phyloP scores from a whole-genome alignment of 2,888 invertebrate genomes.

The Hirtodrosophila histrioides region DNA sequence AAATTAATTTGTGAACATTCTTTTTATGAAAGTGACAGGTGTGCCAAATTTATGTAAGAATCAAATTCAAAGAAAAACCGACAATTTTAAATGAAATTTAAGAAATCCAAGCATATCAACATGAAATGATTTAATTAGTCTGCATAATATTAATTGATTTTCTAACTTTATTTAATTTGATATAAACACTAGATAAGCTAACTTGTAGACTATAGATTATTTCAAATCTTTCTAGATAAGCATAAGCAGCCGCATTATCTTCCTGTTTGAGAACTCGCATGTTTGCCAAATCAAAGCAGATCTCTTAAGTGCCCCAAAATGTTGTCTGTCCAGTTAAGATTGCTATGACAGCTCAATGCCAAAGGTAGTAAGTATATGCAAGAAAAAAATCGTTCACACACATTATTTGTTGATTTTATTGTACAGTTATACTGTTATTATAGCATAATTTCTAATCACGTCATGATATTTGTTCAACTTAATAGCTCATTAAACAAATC shows the following conservation, averaged over 20 bases:
- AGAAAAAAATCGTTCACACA: constrained; percentile 18
- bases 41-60: too few species aligned
- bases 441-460: constrained; percentile 29
- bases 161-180: too few species aligned
- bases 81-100: too few species aligned
- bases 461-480: constrained; percentile 30
- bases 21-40: background rate
- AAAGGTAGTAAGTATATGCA: background rate
- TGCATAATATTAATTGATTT: too few species aligned
- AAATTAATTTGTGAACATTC: background rate
- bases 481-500: constrained; percentile 43
- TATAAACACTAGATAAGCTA: too few species aligned
- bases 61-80: too few species aligned
- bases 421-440: constrained; percentile 21
- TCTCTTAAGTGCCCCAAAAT: constrained; percentile 16
- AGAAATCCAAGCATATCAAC: too few species aligned
- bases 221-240: too few species aligned
- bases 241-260: background rate
- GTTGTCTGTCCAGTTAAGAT: constrained; percentile 21
- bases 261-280: constrained; percentile 28
- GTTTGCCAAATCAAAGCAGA: constrained; percentile 20
- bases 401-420: constrained; percentile 21
- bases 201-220: too few species aligned
- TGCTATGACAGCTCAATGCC: constrained; percentile 33
- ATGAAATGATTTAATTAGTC: too few species aligned